phyloP scores from a whole-genome alignment of 2,888 invertebrate species.

The Philaethria dido region DNA sequence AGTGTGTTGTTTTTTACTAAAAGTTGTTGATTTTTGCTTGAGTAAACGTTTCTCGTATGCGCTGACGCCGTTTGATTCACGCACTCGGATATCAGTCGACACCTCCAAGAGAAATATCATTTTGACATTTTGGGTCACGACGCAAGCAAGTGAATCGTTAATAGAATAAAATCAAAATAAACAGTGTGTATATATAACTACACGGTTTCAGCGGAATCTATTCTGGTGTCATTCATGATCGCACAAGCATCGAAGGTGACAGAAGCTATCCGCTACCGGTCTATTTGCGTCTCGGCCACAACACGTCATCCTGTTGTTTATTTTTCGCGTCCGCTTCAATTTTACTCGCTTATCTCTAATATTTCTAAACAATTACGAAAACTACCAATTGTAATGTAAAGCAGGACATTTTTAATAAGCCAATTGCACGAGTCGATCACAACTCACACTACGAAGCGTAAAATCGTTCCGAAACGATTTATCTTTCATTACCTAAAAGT shows the following conservation, averaged over 20 bases:
- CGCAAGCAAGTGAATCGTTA: conserved; percentile 45
- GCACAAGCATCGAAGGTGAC: conserved; percentile 51
- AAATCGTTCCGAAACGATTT: background rate
- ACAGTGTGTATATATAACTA: conserved; percentile 58
- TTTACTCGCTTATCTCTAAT: conserved; percentile 57
- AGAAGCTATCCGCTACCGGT: conserved; percentile 53
- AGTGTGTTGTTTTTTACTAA: conserved; percentile 9
- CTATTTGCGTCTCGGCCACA: conserved; percentile 63
- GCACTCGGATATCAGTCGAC: conserved; percentile 47
- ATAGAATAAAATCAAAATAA: conserved; percentile 52
- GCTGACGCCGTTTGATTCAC: conserved; percentile 34
- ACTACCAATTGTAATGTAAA: conserved; percentile 47
- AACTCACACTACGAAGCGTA: background rate
- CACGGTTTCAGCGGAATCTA: conserved; percentile 59
- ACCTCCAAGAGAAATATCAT: conserved; percentile 46
- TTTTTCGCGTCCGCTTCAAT: conserved; percentile 56
- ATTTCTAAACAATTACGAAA: conserved; percentile 48
- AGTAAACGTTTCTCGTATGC: conserved; percentile 14
- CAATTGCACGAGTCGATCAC: background rate
- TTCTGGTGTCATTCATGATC: conserved; percentile 62
- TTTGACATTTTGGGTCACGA: conserved; percentile 46
- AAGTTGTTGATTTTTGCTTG: conserved; percentile 26
- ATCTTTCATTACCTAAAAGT: background rate
- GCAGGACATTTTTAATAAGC: conserved; percentile 15
- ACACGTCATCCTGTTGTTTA: conserved; percentile 60